phyloP scores from a whole-genome alignment of 2,797 vertebrate species.

The Sebastes minor region DNA sequence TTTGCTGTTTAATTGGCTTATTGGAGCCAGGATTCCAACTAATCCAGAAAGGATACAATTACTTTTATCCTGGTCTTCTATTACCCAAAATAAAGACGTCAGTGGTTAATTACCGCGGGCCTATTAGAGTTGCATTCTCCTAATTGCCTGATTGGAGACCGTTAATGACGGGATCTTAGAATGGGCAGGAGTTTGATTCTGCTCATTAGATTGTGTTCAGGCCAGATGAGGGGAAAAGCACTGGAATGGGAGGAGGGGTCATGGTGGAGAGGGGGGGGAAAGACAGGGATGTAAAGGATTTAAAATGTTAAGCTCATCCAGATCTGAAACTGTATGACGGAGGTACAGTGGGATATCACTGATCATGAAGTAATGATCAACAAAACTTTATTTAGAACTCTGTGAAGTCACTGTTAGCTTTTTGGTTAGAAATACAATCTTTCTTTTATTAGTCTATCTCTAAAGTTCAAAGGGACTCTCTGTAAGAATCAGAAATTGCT shows the following conservation, averaged over 20 bases:
- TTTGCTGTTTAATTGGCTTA: constrained; percentile 72
- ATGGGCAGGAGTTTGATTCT: constrained; percentile 61
- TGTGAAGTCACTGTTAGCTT: neutral
- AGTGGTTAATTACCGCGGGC: constrained; percentile 72
- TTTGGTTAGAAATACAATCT: neutral
- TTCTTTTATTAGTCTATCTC: neutral
- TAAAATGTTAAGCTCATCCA: neutral
- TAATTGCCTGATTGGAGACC: constrained; percentile 75
- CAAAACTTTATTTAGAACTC: neutral
- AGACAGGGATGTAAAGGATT: neutral
- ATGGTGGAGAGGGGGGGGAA: neutral
- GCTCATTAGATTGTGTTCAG: constrained; percentile 54
- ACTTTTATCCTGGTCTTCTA: constrained; percentile 64
- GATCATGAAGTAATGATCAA: neutral
- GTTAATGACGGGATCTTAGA: constrained; percentile 68
- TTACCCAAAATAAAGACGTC: constrained; percentile 73
- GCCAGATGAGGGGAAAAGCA: neutral
- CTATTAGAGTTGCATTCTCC: constrained; percentile 71
- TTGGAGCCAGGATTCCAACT: constrained; percentile 64
- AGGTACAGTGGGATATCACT: neutral
- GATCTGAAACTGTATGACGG: neutral
- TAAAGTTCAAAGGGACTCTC: neutral
- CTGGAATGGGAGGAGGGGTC: neutral
- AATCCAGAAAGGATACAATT: constrained; percentile 72
- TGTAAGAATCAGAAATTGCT: too few relatives aligned